phyloP scores from a whole-genome alignment of 2,888 invertebrate species.

The Mimas tiliae region DNA sequence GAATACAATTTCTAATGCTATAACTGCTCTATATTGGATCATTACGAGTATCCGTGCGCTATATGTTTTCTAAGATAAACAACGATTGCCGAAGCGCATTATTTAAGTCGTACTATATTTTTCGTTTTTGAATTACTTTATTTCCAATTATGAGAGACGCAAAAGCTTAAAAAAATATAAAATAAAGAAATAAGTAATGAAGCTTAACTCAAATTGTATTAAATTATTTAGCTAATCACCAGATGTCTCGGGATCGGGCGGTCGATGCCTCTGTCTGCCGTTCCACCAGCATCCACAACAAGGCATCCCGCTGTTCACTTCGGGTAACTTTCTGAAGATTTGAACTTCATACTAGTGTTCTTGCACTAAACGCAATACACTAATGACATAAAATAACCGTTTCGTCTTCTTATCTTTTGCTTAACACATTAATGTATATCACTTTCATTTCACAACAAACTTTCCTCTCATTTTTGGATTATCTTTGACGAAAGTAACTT shows the following conservation, averaged over 20 bases:
- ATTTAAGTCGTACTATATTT: too few species aligned
- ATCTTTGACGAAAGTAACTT: neutral
- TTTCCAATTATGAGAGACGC: neutral
- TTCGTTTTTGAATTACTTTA: too few species aligned
- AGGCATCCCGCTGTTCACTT: constrained; percentile 61
- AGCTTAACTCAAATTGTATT: constrained; percentile 13
- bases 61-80: too few species aligned
- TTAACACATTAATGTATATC: neutral
- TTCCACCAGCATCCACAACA: constrained; percentile 83
- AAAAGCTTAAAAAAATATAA: neutral
- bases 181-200: neutral
- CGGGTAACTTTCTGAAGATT: constrained; percentile 38
- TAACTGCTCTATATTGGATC: too few species aligned
- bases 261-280: constrained; percentile 78
- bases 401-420: neutral
- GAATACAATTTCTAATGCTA: too few species aligned
- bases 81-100: too few species aligned
- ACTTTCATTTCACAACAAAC: constrained; percentile 28
- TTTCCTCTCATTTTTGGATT: constrained; percentile 24
- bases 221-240: constrained; percentile 55
- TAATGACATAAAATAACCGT: neutral
- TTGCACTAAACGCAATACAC: neutral
- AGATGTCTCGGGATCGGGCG: constrained; percentile 66
- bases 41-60: too few species aligned
- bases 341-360: constrained; percentile 6